Conservation (phyloP, 2,888 invertebrate genomes). For the Atethmia centrago region DNA sequence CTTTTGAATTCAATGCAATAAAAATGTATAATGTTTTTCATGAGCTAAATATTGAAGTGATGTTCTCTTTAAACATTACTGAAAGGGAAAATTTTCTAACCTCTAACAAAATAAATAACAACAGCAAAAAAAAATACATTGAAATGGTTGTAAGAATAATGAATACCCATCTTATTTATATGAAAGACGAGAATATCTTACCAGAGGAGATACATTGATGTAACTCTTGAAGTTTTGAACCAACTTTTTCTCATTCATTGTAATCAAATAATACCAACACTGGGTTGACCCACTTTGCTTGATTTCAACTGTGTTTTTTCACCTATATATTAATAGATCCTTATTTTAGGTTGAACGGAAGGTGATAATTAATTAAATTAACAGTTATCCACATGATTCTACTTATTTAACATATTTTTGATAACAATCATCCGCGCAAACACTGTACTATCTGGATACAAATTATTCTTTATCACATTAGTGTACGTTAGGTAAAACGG, state of each 20-base stretch:
- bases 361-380: constrained; percentile 72
- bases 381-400: constrained; percentile 82
- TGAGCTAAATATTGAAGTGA: neutral
- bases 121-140: constrained; percentile 11
- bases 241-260: constrained; percentile 90
- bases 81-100: constrained; percentile 49
- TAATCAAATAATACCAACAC: constrained; percentile 77
- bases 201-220: constrained; percentile 86
- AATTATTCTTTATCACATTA: constrained; percentile 59
- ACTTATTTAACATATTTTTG: constrained; percentile 79
- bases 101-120: constrained; percentile 54
- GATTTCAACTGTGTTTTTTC: constrained; percentile 66
- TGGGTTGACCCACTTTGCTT: constrained; percentile 81
- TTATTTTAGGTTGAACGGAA: constrained; percentile 68
- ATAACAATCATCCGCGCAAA: constrained; percentile 83
- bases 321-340: constrained; percentile 60
- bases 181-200: constrained; percentile 63
- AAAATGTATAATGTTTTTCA: neutral
- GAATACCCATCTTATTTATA: neutral
- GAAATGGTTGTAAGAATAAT: neutral
- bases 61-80: neutral
- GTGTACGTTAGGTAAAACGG: constrained; percentile 19
- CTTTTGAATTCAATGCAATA: neutral
- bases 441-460: constrained; percentile 72
- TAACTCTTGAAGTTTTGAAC: constrained; percentile 91